phyloP scores from a whole-genome alignment of 2,797 vertebrate genomes.

The Epinephelus malabaricus region DNA sequence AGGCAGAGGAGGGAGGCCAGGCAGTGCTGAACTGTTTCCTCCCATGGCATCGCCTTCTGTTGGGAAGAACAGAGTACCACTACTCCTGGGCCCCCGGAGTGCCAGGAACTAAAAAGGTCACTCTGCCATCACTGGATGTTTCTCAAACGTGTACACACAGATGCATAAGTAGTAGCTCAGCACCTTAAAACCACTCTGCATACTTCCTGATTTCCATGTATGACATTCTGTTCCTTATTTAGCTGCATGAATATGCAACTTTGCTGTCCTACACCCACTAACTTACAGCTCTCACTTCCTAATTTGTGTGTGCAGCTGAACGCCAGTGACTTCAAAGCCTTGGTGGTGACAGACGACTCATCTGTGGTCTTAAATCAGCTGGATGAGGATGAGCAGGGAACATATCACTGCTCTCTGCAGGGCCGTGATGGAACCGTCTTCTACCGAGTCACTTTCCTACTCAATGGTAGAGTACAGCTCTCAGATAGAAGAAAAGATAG shows the following conservation, averaged over 20 bases:
- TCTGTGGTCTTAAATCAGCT: constrained; percentile 85
- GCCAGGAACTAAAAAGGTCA: constrained; percentile 52
- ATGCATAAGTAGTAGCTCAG: not conserved
- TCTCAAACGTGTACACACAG: constrained; percentile 9
- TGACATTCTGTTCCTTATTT: constrained; percentile 18
- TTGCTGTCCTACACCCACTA: constrained; percentile 19
- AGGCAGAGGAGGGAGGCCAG: constrained; percentile 79
- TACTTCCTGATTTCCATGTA: not conserved
- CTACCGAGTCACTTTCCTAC: constrained; percentile 72
- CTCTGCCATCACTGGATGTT: not conserved
- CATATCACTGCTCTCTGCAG: constrained; percentile 81
- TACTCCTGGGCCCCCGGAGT: constrained; percentile 74
- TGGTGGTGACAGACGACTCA: constrained; percentile 81
- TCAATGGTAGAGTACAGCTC: constrained; percentile 72
- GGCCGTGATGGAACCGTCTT: constrained; percentile 67
- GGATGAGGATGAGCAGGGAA: constrained; percentile 74
- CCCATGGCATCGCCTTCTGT: constrained; percentile 82
- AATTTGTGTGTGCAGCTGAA: constrained; percentile 52
- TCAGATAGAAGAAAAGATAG: not conserved
- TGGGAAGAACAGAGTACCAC: constrained; percentile 75
- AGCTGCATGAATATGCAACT: not conserved
- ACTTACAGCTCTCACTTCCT: constrained; percentile 23
- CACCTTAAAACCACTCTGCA: not conserved
- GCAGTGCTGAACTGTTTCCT: constrained; percentile 82
- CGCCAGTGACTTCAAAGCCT: constrained; percentile 63